Conservation (phyloP, 2,888 invertebrate genomes). For the Morpho deidamia region DNA sequence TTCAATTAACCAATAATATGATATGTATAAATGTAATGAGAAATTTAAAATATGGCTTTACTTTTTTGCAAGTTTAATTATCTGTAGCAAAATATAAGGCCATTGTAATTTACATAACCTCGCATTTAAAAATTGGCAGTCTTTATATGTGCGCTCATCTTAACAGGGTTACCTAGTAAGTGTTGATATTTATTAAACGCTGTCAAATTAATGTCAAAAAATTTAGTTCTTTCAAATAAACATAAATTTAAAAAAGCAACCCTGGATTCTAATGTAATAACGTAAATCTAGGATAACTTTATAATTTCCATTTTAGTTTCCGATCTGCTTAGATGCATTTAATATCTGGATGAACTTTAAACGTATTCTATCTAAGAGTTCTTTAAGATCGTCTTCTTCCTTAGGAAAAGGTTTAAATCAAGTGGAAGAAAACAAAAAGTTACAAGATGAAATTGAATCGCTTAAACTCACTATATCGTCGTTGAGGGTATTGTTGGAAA, state of each 20-base stretch:
- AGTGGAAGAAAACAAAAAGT: conserved; percentile 41
- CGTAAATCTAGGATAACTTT: too few relatives aligned
- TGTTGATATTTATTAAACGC: neutral
- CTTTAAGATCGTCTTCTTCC: conserved; percentile 33
- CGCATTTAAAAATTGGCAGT: too few relatives aligned
- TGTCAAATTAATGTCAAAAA: neutral
- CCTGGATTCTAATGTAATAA: too few relatives aligned
- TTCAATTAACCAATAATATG: neutral
- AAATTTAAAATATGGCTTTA: neutral
- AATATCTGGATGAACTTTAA: conserved; percentile 41
- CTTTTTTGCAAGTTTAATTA: neutral
- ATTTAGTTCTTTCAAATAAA: neutral
- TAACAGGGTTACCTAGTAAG: neutral
- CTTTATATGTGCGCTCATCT: neutral
- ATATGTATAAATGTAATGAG: neutral
- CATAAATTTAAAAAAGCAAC: neutral
- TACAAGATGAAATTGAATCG: conserved; percentile 54
- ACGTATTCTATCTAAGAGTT: conserved; percentile 40
- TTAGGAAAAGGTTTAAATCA: conserved; percentile 30
- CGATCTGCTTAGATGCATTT: neutral
- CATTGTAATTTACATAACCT: too few relatives aligned
- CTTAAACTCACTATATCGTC: conserved; percentile 57
- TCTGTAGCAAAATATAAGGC: too few relatives aligned
- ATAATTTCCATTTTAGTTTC: neutral
- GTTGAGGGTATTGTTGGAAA: conserved; percentile 61